Evolutionary conservation across 1,140 invertebrate genomes (phyloP).

Genomic region (Planococcus citri): DNA sequence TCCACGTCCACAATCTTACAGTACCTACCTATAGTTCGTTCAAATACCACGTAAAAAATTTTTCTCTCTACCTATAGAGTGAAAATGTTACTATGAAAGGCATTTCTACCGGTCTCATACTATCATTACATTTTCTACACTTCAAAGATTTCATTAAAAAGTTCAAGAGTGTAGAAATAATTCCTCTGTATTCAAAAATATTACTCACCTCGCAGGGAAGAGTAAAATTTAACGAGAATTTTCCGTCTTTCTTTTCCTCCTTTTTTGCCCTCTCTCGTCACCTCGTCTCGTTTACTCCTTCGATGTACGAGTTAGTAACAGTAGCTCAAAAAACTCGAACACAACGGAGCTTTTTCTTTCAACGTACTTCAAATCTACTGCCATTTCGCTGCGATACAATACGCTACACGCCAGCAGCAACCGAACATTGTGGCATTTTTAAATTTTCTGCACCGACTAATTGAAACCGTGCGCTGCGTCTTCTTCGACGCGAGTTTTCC

Average conservation of each 20-base stretch:
- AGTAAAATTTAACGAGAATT: neutral
- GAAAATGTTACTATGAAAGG: neutral
- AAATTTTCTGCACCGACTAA: neutral
- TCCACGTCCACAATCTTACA: too few relatives aligned
- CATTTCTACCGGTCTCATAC: neutral
- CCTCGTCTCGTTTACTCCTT: too few relatives aligned
- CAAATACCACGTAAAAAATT: neutral
- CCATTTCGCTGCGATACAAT: too few relatives aligned
- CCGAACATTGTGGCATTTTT: too few relatives aligned
- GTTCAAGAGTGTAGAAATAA: constrained; percentile 7
- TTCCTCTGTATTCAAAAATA: neutral
- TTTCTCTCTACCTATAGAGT: neutral
- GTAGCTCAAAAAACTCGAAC: too few relatives aligned
- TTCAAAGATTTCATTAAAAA: constrained; percentile 4
- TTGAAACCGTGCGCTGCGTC: neutral
- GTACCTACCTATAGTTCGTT: too few relatives aligned
- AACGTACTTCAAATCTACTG: too few relatives aligned
- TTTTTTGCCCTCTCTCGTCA: neutral
- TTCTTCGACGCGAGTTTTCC: too few relatives aligned
- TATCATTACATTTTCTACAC: constrained; percentile 7
- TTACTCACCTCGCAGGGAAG: neutral
- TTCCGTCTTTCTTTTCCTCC: neutral
- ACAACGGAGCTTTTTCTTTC: too few relatives aligned
- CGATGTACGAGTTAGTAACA: too few relatives aligned
- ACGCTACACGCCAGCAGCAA: neutral